Percentiles rank a stretch among this genome's conserved stretches.
Evolutionary conservation across 2,113 vertebrate species (phyloP).

Genomic region (Psephotus haematonotus): DNA sequence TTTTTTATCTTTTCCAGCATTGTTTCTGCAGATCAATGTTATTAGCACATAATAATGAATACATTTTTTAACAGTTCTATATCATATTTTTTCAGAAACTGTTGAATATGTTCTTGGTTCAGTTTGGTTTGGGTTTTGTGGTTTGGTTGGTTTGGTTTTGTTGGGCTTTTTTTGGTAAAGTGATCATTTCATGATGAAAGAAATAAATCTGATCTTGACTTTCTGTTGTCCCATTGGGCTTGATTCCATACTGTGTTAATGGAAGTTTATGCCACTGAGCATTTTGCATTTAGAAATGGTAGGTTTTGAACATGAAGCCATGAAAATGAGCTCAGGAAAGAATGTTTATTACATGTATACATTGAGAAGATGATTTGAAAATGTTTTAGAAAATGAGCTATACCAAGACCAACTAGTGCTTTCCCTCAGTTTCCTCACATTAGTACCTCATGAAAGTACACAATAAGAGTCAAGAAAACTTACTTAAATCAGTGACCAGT

Average conservation of each 20-base stretch:
- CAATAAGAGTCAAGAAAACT: neutral
- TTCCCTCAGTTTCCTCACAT: neutral
- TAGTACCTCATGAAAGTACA: neutral
- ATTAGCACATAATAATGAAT: neutral
- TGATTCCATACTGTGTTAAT: neutral
- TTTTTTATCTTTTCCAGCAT: neutral
- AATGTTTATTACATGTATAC: neutral
- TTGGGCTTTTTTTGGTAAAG: neutral
- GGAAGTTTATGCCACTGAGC: neutral
- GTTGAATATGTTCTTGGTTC: neutral
- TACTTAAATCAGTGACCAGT: neutral
- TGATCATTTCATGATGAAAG: neutral
- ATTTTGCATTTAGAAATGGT: neutral
- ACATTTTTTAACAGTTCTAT: neutral
- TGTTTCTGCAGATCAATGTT: neutral
- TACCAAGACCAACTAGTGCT: neutral
- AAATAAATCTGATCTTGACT: neutral
- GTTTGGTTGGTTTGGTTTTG: neutral
- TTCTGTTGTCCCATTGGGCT: neutral
- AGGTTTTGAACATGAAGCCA: neutral
- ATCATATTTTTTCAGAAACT: neutral
- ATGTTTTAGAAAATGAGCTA: neutral
- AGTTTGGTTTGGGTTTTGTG: neutral
- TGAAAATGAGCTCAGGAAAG: neutral
- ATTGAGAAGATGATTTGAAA: neutral